These are phyloP conservation scores for Acanthornis magna DNA, from an alignment of 2,797 vertebrate genomes.

Conservation along the genomic window DNA sequence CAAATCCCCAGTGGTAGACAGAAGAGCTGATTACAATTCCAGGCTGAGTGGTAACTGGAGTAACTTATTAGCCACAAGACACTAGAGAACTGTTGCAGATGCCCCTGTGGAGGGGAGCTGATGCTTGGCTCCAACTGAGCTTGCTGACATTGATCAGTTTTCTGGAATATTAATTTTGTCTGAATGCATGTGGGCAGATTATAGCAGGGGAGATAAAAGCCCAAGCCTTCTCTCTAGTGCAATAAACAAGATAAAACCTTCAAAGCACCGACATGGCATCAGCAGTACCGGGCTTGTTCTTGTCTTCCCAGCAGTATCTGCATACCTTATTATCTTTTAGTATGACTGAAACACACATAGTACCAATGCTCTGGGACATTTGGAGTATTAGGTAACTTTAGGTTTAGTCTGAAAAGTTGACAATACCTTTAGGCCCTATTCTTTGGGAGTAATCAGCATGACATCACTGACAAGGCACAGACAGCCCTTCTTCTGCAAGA, in stretches of 20 bases:
- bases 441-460: background rate
- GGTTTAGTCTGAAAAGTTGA: background rate
- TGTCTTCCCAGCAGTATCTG: background rate
- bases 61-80: background rate
- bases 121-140: background rate
- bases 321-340: background rate
- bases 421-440: background rate
- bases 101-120: background rate
- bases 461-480: background rate
- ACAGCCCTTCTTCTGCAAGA: background rate
- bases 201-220: background rate
- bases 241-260: background rate
- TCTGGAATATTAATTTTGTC: background rate
- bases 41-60: background rate
- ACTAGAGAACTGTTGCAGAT: background rate
- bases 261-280: background rate
- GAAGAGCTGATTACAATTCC: background rate
- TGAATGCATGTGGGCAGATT: background rate
- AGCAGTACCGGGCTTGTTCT: background rate
- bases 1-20: background rate
- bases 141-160: background rate
- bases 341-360: accelerated
- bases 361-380: background rate
- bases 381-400: background rate
- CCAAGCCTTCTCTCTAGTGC: background rate